phyloP scores from a whole-genome alignment of 2,113 vertebrate genomes.

The Etheostoma cragini region DNA sequence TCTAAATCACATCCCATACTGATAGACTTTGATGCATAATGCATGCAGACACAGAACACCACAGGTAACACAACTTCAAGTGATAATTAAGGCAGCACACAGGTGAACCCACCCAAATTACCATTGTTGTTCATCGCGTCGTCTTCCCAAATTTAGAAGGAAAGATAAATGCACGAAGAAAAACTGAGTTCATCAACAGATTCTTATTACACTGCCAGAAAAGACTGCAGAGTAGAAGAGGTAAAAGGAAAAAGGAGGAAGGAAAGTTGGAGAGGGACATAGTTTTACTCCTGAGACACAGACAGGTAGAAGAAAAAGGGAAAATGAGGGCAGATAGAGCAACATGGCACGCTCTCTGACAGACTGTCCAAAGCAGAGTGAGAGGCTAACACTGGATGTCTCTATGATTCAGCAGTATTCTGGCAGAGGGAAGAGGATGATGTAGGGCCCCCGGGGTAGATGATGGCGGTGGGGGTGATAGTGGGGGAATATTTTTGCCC shows the following conservation, averaged over 20 bases:
- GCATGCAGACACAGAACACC: constrained; percentile 14
- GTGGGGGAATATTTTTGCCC: constrained; percentile 56
- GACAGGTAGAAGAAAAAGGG: constrained; percentile 36
- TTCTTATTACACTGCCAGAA: constrained; percentile 5
- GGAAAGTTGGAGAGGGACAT: not conserved
- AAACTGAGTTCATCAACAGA: constrained; percentile 16
- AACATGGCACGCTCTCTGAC: constrained; percentile 48
- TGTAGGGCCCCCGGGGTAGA: constrained; percentile 53
- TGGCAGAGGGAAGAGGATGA: constrained; percentile 61
- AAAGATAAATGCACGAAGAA: not conserved
- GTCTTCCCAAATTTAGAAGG: constrained; percentile 2
- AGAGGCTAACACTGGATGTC: constrained; percentile 55
- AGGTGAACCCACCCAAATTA: constrained; percentile 4
- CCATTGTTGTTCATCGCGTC: not conserved
- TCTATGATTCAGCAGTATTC: constrained; percentile 77
- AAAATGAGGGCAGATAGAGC: constrained; percentile 20
- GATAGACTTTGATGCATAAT: constrained; percentile 19
- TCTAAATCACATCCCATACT: not conserved
- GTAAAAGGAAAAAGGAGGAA: not conserved
- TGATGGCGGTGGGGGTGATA: constrained; percentile 19
- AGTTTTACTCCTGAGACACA: constrained; percentile 36
- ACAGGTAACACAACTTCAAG: constrained; percentile 16
- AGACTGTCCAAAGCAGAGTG: constrained; percentile 68
- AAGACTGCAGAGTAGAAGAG: not conserved
- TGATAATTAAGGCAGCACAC: not conserved